These are phyloP conservation scores for Saccopteryx leptura DNA, from an alignment of 2,113 vertebrate genomes.

Conservation along the genomic window DNA sequence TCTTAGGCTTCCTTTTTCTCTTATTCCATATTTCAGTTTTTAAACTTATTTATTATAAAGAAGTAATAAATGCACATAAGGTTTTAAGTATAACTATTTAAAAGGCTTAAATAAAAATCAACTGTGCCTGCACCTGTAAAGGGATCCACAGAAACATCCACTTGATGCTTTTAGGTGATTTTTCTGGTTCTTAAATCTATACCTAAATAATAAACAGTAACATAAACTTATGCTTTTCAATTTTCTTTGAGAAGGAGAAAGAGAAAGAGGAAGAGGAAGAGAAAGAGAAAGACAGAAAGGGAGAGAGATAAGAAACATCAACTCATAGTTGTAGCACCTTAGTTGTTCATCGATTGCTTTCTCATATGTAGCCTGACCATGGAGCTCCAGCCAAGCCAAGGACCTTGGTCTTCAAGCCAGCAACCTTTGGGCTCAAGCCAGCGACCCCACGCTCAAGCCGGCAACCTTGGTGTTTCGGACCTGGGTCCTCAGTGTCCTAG, in stretches of 20 bases:
- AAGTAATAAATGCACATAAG: not conserved
- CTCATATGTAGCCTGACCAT: no score
- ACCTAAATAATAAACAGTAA: conserved; percentile 41
- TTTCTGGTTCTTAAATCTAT: conserved; percentile 53
- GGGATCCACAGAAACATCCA: conserved; percentile 25
- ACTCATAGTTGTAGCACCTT: no score
- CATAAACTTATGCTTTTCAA: conserved; percentile 18
- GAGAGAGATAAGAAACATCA: no score
- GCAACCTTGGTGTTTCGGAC: no score
- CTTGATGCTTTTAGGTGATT: conserved; percentile 20
- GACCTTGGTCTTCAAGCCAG: no score
- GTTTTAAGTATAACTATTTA: conserved; percentile 28
- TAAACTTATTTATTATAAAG: not conserved
- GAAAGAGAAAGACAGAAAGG: no score
- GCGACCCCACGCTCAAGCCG: no score
- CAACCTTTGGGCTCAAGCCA: no score
- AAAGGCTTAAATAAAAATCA: conserved; percentile 10
- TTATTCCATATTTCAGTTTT: conserved; percentile 52
- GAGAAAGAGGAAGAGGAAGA: no score
- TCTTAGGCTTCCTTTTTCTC: not conserved
- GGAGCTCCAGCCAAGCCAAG: no score
- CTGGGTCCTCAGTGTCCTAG: no score
- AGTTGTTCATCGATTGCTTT: no score
- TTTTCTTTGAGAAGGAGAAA: not conserved
- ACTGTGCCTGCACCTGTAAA: not conserved